Conservation (phyloP, 1,140 invertebrate species). For the Solenopsis fugax region DNA sequence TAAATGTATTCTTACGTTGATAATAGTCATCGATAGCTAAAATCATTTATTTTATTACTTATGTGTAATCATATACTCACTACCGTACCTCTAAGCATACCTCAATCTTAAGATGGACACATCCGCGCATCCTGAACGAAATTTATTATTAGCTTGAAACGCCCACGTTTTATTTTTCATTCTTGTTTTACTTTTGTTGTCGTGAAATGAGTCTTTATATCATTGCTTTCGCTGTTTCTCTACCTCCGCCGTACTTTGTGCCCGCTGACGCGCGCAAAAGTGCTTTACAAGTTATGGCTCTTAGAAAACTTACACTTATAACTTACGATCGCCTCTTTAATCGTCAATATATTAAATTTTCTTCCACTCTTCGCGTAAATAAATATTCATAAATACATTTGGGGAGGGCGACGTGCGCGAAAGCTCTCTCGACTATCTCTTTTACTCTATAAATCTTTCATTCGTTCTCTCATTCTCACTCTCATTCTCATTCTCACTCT, state of each 20-base stretch:
- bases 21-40: slow-evolving; percentile 83
- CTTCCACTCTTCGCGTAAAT: slow-evolving; percentile 78
- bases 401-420: slow-evolving; percentile 59
- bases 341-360: slow-evolving; percentile 84
- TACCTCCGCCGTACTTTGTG: slow-evolving; percentile 50
- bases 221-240: slow-evolving; percentile 70
- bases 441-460: neutral
- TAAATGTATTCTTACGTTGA: slow-evolving; percentile 84
- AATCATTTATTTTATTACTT: slow-evolving; percentile 79
- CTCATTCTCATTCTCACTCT: neutral
- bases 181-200: neutral
- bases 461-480: neutral
- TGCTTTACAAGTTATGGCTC: slow-evolving; percentile 73
- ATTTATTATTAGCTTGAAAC: slow-evolving; percentile 56
- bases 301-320: slow-evolving; percentile 81
- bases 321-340: slow-evolving; percentile 77
- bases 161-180: slow-evolving; percentile 2
- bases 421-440: slow-evolving; percentile 45
- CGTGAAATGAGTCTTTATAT: slow-evolving; percentile 52
- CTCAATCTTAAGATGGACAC: slow-evolving; percentile 62
- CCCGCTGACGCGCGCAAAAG: slow-evolving; percentile 39
- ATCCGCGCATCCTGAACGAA: slow-evolving; percentile 63
- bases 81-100: slow-evolving; percentile 82
- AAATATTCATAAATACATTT: slow-evolving; percentile 82
- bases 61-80: slow-evolving; percentile 74